Evolutionary conservation across 2,113 vertebrate genomes (phyloP).

Genomic region (Gracilinanus agilis): DNA sequence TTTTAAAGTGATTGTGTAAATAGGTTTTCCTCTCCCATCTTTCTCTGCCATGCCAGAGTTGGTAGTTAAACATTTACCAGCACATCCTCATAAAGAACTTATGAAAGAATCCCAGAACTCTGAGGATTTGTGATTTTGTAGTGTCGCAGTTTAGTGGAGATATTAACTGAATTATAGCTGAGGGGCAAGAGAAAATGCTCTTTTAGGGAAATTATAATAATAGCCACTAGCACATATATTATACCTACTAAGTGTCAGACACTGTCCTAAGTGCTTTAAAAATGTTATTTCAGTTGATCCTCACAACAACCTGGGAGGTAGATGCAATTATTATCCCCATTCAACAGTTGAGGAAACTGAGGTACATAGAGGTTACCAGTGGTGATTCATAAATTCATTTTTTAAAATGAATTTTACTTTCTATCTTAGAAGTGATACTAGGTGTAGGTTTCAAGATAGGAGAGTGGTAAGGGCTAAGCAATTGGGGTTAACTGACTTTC

Average conservation of each 20-base stretch:
- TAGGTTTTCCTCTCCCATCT: not conserved
- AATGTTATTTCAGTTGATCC: not conserved
- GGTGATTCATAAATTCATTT: not conserved
- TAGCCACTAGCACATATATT: not conserved
- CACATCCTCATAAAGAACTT: not conserved
- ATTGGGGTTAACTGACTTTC: no score
- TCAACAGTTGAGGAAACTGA: not conserved
- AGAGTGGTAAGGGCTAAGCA: no score
- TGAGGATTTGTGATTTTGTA: not conserved
- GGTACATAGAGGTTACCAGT: not conserved
- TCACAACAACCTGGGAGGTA: not conserved
- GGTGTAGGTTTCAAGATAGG: no score
- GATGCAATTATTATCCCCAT: not conserved
- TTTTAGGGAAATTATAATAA: not conserved
- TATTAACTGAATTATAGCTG: not conserved
- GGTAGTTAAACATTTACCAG: not conserved
- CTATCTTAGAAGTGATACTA: no score
- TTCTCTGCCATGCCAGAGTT: not conserved
- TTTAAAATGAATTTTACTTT: no score
- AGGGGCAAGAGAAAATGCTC: not conserved
- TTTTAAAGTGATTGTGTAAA: not conserved
- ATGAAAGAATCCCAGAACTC: not conserved
- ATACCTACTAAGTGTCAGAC: not conserved
- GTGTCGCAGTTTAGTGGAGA: not conserved
- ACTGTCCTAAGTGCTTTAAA: not conserved